Evolutionary conservation across 2,888 invertebrate species (phyloP), one percentile per base, ranked within the genome.

Genomic region (Zootermopsis nevadensis): DNA sequence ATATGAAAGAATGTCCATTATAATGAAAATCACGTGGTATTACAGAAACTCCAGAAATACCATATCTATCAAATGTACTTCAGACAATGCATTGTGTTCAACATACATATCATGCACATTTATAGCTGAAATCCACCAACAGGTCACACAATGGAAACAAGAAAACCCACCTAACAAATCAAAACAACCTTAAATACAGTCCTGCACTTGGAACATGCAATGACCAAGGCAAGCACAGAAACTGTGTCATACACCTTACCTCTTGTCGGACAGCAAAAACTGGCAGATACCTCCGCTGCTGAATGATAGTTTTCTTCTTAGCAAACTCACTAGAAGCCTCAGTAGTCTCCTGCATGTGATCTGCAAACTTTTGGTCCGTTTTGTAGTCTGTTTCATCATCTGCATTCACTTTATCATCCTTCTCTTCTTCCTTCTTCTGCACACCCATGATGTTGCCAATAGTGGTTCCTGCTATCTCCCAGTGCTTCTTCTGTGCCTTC

Each of bases 371-470:
- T 88, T 99, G 99, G 84, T 97, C 98, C 76, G 96, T 94, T 88
- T 95, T 97, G 87, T 95, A 98, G 86, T 98, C 97, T 0, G 95
- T 93, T 10, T 94, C 94, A 86, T 95, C 96, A 7, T 92, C 89
- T 86, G 92, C 92, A 85, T 93, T 92, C 79, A 91, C 92, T 85
- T 92, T 91, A 82, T 88, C 89, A 86, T 90, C 90, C 86, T 88
- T 89, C 86, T 89, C 89, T 84, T 97, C 96, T 85, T 95, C 95
- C 86, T 95, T 95, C 83, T 93, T 92, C 86, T 92, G 91, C 0
- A 99, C 94, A 0, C 99, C 99, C 97, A 99, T 98, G 69, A 99
- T 97, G 88, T 99, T 98, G 88, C 98, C 98, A 84, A 98, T 92
- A 87, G 95, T 96, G 2, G 99, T 99, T 67, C 99, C 99, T 79